phyloP scores from a whole-genome alignment of 1,140 invertebrate genomes.

The Brachionus sp. region DNA sequence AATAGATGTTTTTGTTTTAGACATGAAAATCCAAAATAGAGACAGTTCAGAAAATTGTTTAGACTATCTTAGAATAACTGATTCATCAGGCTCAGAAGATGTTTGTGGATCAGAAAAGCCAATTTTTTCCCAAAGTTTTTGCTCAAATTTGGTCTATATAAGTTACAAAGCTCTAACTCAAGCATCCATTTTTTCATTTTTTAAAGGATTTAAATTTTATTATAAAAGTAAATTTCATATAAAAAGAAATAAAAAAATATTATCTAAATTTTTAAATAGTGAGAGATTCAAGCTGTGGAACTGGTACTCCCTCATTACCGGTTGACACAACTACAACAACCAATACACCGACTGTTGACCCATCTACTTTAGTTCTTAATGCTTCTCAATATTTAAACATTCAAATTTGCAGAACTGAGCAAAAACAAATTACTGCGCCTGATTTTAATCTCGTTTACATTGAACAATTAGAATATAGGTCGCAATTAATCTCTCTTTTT shows the following conservation, averaged over 20 bases:
- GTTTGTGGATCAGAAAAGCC: not conserved
- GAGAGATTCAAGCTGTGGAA: constrained; percentile 21
- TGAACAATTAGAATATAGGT: constrained; percentile 29
- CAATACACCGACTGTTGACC: not conserved
- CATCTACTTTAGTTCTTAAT: not conserved
- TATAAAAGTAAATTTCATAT: not conserved
- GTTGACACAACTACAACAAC: not conserved
- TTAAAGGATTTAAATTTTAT: constrained; percentile 33
- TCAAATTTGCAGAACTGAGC: not conserved
- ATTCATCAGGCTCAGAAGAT: not conserved
- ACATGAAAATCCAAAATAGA: constrained; percentile 37
- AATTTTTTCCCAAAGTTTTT: not conserved
- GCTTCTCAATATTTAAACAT: not conserved
- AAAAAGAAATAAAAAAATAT: not conserved
- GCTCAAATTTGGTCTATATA: constrained; percentile 19
- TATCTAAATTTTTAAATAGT: not conserved
- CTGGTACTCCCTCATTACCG: not conserved
- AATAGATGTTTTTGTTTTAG: not conserved
- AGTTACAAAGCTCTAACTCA: constrained; percentile 6
- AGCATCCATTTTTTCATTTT: not conserved
- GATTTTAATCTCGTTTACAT: constrained; percentile 10
- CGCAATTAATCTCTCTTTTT: not conserved
- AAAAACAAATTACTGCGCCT: not conserved
- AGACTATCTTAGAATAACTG: constrained; percentile 7
- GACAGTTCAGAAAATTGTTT: constrained; percentile 1